Conservation (phyloP, 2,888 invertebrate genomes). For the Macropis europaea region DNA sequence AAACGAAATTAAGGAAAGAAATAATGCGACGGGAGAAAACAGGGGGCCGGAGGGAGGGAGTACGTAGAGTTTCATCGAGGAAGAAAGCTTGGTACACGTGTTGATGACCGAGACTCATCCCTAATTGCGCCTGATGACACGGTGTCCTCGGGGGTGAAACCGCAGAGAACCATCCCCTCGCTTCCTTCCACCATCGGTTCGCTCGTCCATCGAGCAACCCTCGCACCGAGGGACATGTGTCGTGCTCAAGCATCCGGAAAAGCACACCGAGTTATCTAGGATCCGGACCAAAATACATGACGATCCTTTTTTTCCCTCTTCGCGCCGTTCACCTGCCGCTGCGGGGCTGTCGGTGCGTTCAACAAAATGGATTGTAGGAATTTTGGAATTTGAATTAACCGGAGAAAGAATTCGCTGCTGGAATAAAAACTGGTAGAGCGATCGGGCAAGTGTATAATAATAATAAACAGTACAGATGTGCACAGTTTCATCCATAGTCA, state of each 20-base stretch:
- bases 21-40: conserved; percentile 58
- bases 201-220: conserved; percentile 35
- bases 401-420: too few relatives aligned
- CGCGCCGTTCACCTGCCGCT: conserved; percentile 13
- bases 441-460: too few relatives aligned
- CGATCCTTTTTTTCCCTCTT: conserved; percentile 30
- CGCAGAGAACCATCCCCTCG: conserved; percentile 46
- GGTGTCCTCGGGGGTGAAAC: conserved; percentile 66
- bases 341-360: conserved; percentile 40
- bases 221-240: conserved; percentile 71
- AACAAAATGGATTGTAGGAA: too few relatives aligned
- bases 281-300: conserved; percentile 65
- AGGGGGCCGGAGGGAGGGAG: conserved; percentile 25
- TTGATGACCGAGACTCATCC: conserved; percentile 71
- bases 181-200: conserved; percentile 9
- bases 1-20: conserved; percentile 66
- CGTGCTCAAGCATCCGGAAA: conserved; percentile 78
- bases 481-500: too few relatives aligned
- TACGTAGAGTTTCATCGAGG: conserved; percentile 19
- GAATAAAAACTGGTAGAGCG: too few relatives aligned
- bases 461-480: too few relatives aligned
- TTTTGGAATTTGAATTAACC: too few relatives aligned
- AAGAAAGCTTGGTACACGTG: conserved; percentile 51
- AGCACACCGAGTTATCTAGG: conserved; percentile 70
- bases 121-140: conserved; percentile 76